These are phyloP conservation scores for Montipora capricornis DNA, from an alignment of 64 coral and sea anemone species.

Conservation along the genomic window DNA sequence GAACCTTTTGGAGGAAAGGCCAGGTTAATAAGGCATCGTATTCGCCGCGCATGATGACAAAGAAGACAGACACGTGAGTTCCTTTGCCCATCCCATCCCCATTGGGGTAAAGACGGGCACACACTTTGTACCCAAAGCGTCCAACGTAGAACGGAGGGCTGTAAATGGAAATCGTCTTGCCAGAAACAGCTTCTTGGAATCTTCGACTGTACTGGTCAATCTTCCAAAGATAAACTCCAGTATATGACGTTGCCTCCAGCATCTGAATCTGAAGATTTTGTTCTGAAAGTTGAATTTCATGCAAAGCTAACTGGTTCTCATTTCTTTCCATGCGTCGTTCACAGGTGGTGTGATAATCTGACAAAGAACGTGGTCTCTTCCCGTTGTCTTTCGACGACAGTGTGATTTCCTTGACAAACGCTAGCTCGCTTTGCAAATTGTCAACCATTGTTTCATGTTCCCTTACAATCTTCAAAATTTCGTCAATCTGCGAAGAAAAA, in stretches of 20 bases:
- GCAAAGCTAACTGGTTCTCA: conserved; percentile 38
- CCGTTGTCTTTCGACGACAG: neutral
- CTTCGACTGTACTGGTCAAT: conserved; percentile 44
- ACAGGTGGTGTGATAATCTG: neutral
- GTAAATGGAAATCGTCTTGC: conserved; percentile 12
- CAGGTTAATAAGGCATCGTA: conserved; percentile 49
- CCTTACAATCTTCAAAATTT: neutral
- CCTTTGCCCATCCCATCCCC: conserved; percentile 51
- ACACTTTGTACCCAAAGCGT: conserved; percentile 52
- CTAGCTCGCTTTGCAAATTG: neutral
- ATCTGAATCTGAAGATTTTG: conserved; percentile 54
- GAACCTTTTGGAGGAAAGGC: conserved; percentile 16
- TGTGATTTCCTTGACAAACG: neutral
- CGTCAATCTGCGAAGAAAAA: conserved; percentile 5
- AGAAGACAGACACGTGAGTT: conserved; percentile 22
- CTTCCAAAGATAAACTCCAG: conserved; percentile 62
- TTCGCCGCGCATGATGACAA: conserved; percentile 52
- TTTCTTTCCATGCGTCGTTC: conserved; percentile 25
- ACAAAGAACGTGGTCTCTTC: neutral
- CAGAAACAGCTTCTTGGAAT: conserved; percentile 8
- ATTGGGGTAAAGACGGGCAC: conserved; percentile 32
- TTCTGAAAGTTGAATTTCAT: conserved; percentile 34
- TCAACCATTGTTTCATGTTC: neutral
- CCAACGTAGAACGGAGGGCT: conserved; percentile 35
- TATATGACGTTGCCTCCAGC: conserved; percentile 58